Evolutionary conservation across 1,140 invertebrate species (phyloP).

Genomic region (Oreohelix idahoensis): DNA sequence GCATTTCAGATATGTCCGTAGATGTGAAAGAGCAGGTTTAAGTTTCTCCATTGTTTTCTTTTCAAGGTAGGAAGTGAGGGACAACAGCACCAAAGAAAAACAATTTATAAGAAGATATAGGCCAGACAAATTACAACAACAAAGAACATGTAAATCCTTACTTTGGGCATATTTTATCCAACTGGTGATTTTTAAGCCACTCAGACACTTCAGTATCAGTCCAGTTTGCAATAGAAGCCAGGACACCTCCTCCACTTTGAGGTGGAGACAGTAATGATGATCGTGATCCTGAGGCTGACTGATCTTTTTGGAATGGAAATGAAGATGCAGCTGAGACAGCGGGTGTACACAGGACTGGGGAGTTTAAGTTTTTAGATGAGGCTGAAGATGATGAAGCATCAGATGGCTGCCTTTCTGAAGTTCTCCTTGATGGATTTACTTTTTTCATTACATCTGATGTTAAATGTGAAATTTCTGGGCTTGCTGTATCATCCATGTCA

Average conservation of each 20-base stretch:
- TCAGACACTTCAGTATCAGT: not conserved
- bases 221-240: slow-evolving; percentile 4
- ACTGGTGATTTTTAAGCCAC: slow-evolving; percentile 10
- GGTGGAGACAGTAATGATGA: not conserved
- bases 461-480: not conserved
- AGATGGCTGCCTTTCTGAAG: not conserved
- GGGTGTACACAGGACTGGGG: not conserved
- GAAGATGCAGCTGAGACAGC: not conserved
- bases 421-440: not conserved
- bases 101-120: no score
- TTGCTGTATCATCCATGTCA: not conserved
- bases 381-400: not conserved
- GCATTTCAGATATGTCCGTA: no score
- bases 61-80: no score
- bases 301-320: not conserved
- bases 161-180: slow-evolving; percentile 18
- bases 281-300: not conserved
- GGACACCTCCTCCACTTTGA: not conserved
- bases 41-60: no score
- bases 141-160: not conserved
- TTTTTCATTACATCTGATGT: not conserved
- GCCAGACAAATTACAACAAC: no score
- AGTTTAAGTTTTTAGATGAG: not conserved
- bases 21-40: no score
- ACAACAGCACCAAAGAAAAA: no score